A percentile compares a stretch with the other conserved stretches of the same genome.
Conservation (phyloP, 2,113 vertebrate genomes). For the Tyto alba region DNA sequence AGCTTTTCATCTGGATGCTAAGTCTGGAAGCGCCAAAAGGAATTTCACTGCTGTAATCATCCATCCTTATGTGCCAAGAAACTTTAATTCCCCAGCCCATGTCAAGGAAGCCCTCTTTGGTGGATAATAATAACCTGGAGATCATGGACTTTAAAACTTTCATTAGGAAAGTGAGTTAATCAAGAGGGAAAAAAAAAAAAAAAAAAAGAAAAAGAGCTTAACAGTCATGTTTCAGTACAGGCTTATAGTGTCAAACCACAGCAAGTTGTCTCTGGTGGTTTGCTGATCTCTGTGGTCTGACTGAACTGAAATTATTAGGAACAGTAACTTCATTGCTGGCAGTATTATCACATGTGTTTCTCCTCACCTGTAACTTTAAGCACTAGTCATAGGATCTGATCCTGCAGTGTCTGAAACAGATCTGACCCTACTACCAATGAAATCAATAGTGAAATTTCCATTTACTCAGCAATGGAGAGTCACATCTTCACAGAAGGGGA, state of each 20-base stretch:
- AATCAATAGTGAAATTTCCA: neutral
- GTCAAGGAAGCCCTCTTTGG: conserved; percentile 1
- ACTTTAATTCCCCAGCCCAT: neutral
- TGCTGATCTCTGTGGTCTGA: conserved; percentile 26
- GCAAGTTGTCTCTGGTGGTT: conserved; percentile 26
- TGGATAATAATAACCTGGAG: conserved; percentile 18
- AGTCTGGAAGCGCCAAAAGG: neutral
- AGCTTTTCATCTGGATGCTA: neutral
- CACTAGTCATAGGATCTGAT: neutral
- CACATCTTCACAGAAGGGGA: neutral
- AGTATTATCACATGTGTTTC: neutral
- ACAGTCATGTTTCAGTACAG: neutral
- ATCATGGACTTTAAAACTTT: neutral
- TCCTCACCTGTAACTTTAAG: neutral
- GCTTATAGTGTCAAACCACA: neutral
- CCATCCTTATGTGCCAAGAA: neutral
- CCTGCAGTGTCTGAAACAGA: neutral
- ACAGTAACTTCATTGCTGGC: neutral
- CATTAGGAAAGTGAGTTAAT: neutral
- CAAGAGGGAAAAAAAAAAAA: conserved; percentile 1
- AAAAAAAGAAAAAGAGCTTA: neutral
- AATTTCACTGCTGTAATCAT: neutral
- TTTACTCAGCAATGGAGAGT: neutral
- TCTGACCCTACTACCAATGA: neutral
- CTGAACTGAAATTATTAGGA: neutral